These are phyloP conservation scores for Muscicapa adusta DNA, from an alignment of 2,113 vertebrate genomes.

Conservation along the genomic window DNA sequence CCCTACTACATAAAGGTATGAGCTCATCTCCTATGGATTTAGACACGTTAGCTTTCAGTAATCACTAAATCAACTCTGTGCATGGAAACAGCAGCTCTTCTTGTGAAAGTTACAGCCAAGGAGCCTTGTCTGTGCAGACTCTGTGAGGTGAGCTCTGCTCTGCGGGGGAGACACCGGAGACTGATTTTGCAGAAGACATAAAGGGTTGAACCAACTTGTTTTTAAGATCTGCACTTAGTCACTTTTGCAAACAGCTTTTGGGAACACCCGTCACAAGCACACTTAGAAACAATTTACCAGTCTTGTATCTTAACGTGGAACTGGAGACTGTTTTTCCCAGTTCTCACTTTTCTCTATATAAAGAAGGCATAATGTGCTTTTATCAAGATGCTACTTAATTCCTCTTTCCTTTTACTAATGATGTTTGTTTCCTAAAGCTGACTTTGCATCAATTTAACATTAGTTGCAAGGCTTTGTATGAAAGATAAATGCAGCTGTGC, in stretches of 20 bases:
- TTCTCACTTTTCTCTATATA: not conserved
- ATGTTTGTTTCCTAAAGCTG: slow-evolving; percentile 30
- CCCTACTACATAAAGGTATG: not conserved
- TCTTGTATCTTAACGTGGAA: not conserved
- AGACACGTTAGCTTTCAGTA: not conserved
- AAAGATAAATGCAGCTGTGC: slow-evolving; percentile 28
- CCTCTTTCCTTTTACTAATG: slow-evolving; percentile 15
- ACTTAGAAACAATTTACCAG: not conserved
- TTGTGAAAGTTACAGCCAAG: not conserved
- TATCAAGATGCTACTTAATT: slow-evolving; percentile 21
- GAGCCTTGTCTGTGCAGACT: not conserved
- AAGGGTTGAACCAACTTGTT: not conserved
- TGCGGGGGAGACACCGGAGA: not conserved
- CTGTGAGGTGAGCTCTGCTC: not conserved
- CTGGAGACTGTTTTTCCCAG: not conserved
- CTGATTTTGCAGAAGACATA: not conserved
- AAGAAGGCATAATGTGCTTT: not conserved
- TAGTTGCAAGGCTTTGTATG: slow-evolving; percentile 18
- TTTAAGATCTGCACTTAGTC: not conserved
- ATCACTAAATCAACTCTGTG: not conserved
- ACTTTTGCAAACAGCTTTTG: slow-evolving; percentile 4
- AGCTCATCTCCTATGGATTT: slow-evolving; percentile 28
- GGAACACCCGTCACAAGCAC: not conserved
- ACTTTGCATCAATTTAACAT: slow-evolving; percentile 32
- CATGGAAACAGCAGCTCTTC: not conserved